These are phyloP conservation scores for Baronia brevicornis DNA, from an alignment of 2,888 invertebrate genomes.

Conservation along the genomic window DNA sequence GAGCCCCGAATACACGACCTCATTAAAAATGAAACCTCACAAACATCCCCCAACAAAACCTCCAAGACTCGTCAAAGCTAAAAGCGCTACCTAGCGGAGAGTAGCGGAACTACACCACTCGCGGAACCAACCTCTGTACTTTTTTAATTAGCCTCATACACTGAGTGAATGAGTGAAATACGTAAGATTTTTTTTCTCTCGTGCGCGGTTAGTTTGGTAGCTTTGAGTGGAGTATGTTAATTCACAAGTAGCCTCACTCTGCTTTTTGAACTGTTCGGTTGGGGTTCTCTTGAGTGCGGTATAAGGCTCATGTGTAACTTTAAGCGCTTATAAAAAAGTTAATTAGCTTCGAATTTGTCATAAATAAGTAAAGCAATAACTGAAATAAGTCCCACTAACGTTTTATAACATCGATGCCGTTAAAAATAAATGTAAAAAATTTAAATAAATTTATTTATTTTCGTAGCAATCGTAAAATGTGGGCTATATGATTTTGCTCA, in stretches of 20 bases:
- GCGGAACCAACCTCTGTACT: slow-evolving; percentile 65
- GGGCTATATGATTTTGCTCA: too few relatives aligned
- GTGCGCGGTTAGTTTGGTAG: slow-evolving; percentile 65
- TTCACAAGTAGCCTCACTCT: slow-evolving; percentile 54
- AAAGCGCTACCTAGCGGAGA: slow-evolving; percentile 65
- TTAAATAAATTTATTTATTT: too few relatives aligned
- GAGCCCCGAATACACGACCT: slow-evolving; percentile 63
- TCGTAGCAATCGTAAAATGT: too few relatives aligned
- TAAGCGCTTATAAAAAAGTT: slow-evolving; percentile 31
- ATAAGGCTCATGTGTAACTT: slow-evolving; percentile 28
- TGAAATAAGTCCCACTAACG: slow-evolving; percentile 7
- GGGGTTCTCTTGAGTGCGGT: slow-evolving; percentile 23
- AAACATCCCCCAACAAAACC: slow-evolving; percentile 51
- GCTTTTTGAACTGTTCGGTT: slow-evolving; percentile 52
- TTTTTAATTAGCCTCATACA: slow-evolving; percentile 74
- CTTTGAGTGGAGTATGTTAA: slow-evolving; percentile 73
- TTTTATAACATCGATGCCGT: slow-evolving; percentile 8
- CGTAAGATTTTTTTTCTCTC: slow-evolving; percentile 58
- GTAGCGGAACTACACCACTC: slow-evolving; percentile 71
- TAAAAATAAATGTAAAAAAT: slow-evolving; percentile 2
- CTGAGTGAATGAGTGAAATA: slow-evolving; percentile 65
- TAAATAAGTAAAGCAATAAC: slow-evolving; percentile 7
- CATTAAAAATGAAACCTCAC: slow-evolving; percentile 68
- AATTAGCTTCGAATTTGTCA: slow-evolving; percentile 40
- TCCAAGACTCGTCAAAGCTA: slow-evolving; percentile 58